Conservation (phyloP, 2,113 vertebrate species). For the Lanius collurio region DNA sequence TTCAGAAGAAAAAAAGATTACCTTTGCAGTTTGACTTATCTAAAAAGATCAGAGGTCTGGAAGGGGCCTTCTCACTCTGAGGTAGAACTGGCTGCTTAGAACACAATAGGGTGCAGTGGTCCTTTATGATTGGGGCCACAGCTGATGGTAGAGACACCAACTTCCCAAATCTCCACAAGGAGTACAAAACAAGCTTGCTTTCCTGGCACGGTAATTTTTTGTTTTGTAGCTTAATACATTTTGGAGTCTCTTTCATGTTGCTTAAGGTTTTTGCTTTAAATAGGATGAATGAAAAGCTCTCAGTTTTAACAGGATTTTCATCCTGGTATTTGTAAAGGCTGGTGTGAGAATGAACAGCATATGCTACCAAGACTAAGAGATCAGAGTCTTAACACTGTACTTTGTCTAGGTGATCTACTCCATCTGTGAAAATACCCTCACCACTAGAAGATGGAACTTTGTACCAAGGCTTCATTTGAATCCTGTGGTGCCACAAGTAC, state of each 20-base stretch:
- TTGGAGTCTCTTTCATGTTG: background rate
- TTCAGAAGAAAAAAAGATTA: background rate
- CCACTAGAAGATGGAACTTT: background rate
- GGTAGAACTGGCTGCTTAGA: background rate
- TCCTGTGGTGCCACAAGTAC: background rate
- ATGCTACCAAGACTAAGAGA: background rate
- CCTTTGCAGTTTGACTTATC: background rate
- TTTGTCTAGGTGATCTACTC: background rate
- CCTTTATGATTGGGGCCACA: background rate
- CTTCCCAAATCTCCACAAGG: background rate
- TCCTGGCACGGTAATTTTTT: background rate
- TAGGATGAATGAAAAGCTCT: background rate
- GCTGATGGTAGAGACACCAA: background rate
- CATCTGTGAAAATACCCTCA: background rate
- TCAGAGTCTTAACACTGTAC: background rate
- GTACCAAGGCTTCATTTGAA: background rate
- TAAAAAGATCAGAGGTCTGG: background rate
- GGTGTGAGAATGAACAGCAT: background rate
- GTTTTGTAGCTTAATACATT: background rate
- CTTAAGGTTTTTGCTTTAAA: background rate
- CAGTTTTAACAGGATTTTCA: background rate
- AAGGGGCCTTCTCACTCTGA: background rate
- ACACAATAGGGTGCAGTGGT: background rate
- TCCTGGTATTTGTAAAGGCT: background rate
- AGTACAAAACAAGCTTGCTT: background rate